Evolutionary conservation across 2,797 vertebrate genomes (phyloP), one percentile per base, ranked within the genome.

Genomic region (Erithacus rubecula): DNA sequence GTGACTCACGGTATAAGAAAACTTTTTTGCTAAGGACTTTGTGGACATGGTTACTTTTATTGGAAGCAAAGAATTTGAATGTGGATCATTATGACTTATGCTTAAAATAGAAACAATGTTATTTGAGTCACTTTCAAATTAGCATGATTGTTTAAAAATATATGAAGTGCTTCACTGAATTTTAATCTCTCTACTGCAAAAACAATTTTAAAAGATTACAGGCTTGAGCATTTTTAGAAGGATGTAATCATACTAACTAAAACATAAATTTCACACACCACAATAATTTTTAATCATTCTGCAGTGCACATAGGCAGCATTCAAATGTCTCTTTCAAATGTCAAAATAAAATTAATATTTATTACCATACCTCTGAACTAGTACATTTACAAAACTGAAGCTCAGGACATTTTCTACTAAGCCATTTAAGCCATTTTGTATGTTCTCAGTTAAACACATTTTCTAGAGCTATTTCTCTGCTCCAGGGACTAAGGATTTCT

Each of bases 281-380:
- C 97, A 96, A 97, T 97, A 97, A 96, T 97, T 97, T 97, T 97
- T 98, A 98, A 98, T 98, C 97, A 97, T 95, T 95, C 94, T 94
- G 89, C 92, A 93, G 70, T 81, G 90, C 95, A 97, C 90, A 97
- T 91, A 94, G 14, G 26, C 87, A 75, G 62, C 85, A 97, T 97
- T 97, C 95, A 97, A 97, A 97, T 96, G 94, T 92, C 96, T 97
- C 83, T 94, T 97, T 96, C 87, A 96, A 97, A 96, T 97, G 98
- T 98, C 97, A 98, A 97, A 98, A 97, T 97, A 97, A 95, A 97
- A 97, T 97, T 98, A 97, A 97, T 97, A 97, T 96, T 97, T 98
- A 97, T 97, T 95, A 96, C 95, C 91, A 96, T 89, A 97, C 88
- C 96, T 97, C 97, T 96, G 89, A 98, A 96, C 94, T 74, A 97